Conservation (phyloP, 1,140 invertebrate genomes). For the Drosophila nannoptera region DNA sequence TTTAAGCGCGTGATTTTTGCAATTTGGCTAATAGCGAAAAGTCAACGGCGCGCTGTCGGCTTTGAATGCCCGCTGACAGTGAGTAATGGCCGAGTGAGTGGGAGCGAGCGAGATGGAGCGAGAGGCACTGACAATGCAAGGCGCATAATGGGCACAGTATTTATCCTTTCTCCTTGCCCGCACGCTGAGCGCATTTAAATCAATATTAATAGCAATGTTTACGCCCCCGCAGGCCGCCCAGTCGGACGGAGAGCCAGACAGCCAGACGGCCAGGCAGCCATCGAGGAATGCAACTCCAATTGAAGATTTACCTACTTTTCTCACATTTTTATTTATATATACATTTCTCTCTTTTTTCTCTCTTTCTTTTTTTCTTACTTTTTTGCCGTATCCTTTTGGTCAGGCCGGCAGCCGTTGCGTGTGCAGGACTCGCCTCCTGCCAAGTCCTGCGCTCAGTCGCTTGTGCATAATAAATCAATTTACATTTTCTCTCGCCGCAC, state of each 20-base stretch:
- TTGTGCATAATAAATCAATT: conserved; percentile 74
- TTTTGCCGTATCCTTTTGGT: conserved; percentile 16
- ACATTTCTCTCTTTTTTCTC: not conserved
- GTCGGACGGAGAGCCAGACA: conserved; percentile 34
- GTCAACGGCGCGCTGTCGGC: conserved; percentile 44
- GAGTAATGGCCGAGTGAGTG: conserved; percentile 40
- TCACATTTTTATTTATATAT: conserved; percentile 11
- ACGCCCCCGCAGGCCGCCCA: conserved; percentile 37
- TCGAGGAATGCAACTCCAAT: conserved; percentile 24
- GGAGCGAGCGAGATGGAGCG: not conserved
- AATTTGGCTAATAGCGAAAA: conserved; percentile 60
- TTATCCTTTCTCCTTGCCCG: not conserved
- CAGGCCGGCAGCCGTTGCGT: conserved; percentile 17
- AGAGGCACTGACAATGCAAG: conserved; percentile 4
- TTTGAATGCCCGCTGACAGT: conserved; percentile 49
- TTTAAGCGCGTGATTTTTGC: conserved; percentile 58
- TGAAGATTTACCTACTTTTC: conserved; percentile 51
- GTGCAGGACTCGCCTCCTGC: conserved; percentile 29
- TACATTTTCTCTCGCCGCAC: conserved; percentile 69
- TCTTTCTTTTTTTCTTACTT: not conserved
- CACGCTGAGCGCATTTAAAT: conserved; percentile 53
- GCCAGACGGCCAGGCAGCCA: conserved; percentile 19
- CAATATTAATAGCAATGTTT: conserved; percentile 68
- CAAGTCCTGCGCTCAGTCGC: conserved; percentile 56
- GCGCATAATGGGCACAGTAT: conserved; percentile 23